These are phyloP conservation scores for Thrips palmi DNA, from an alignment of 1,140 invertebrate species.

Conservation along the genomic window DNA sequence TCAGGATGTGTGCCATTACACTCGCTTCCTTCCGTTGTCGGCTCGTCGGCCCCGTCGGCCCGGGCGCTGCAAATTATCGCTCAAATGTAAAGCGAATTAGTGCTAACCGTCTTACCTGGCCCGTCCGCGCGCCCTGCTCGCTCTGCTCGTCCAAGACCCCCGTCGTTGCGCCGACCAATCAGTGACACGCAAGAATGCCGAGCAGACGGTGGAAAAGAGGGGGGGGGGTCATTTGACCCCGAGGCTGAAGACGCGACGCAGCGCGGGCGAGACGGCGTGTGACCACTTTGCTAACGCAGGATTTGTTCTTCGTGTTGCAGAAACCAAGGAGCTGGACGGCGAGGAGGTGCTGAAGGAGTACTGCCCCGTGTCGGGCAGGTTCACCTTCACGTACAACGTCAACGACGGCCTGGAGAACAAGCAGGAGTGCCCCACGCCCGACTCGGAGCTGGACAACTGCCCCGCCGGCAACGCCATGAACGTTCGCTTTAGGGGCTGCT, in stretches of 20 bases:
- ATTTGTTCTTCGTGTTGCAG: conserved; percentile 21
- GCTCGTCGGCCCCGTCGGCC: no score
- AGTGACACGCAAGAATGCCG: no score
- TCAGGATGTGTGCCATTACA: no score
- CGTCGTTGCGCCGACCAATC: no score
- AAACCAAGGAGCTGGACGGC: conserved; percentile 30
- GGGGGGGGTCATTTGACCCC: conserved; percentile 7
- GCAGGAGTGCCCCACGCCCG: conserved; percentile 31
- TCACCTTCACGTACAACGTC: conserved; percentile 36
- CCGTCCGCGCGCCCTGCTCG: no score
- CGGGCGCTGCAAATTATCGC: no score
- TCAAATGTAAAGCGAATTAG: no score
- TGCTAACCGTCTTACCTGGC: no score
- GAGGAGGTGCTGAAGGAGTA: conserved; percentile 33
- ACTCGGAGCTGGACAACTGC: conserved; percentile 41
- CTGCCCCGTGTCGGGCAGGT: conserved; percentile 44
- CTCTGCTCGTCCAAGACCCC: no score
- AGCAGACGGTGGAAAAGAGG: no score
- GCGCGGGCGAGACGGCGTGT: no score
- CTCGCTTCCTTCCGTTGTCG: no score
- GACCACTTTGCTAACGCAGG: conserved; percentile 10
- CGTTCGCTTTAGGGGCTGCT: conserved; percentile 34
- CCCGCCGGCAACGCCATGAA: conserved; percentile 39
- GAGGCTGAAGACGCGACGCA: conserved; percentile 6
- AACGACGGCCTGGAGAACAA: conserved; percentile 30